phyloP scores from a whole-genome alignment of 2,797 vertebrate genomes.

The Agapornis canus region DNA sequence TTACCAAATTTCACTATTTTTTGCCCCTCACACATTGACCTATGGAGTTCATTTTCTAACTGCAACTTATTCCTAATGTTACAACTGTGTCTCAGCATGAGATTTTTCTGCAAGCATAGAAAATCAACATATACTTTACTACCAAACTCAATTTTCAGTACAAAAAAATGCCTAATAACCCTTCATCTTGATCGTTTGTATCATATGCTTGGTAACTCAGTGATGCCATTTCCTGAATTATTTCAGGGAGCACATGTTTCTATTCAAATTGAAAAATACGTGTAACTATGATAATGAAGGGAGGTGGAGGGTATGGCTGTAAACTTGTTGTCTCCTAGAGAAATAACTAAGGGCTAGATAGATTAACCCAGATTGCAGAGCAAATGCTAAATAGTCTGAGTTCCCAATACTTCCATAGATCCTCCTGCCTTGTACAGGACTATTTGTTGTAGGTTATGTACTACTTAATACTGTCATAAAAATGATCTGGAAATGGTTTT shows the following conservation, averaged over 20 bases:
- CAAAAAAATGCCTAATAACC: slow-evolving; percentile 18
- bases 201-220: slow-evolving; percentile 34
- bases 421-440: slow-evolving; percentile 67
- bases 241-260: slow-evolving; percentile 68
- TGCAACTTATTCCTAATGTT: slow-evolving; percentile 55
- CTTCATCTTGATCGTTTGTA: slow-evolving; percentile 44
- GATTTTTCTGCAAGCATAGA: slow-evolving; percentile 57
- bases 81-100: slow-evolving; percentile 65
- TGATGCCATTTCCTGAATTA: slow-evolving; percentile 62
- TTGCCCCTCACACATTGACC: slow-evolving; percentile 66
- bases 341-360: slow-evolving; percentile 53
- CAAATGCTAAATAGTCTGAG: slow-evolving; percentile 34
- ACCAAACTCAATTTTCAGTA: slow-evolving; percentile 51
- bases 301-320: slow-evolving; percentile 44
- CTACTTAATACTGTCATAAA: slow-evolving; percentile 78
- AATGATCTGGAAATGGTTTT: slow-evolving; percentile 82
- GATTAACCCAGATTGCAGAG: slow-evolving; percentile 41
- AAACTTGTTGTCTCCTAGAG: slow-evolving; percentile 28
- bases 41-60: slow-evolving; percentile 57
- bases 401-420: slow-evolving; percentile 31
- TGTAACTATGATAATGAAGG: slow-evolving; percentile 55
- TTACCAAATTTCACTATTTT: slow-evolving; percentile 58
- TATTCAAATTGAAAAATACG: slow-evolving; percentile 54
- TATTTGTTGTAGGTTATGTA: slow-evolving; percentile 76
- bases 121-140: slow-evolving; percentile 45